Evolutionary conservation across 2,888 invertebrate species (phyloP).

Genomic region (Brachyopa scutellaris): DNA sequence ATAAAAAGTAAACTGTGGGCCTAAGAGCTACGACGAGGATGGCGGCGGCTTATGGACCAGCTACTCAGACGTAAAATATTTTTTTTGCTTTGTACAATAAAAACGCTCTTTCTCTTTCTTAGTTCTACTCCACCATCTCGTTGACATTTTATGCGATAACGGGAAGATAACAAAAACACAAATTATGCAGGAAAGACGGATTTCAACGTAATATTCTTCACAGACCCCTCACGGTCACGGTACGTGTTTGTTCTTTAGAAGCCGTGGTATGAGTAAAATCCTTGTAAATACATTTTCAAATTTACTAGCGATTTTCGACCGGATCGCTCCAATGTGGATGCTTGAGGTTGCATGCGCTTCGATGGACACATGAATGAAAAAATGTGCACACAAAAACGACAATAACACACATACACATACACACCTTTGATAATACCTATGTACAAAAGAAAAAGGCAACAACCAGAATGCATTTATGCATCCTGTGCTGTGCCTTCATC

Average conservation of each 20-base stretch:
- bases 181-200: neutral
- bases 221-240: neutral
- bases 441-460: neutral
- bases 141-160: slow-evolving; percentile 4
- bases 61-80: neutral
- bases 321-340: neutral
- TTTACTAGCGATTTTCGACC: neutral
- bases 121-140: neutral
- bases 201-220: neutral
- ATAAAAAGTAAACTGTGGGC: no score
- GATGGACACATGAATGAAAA: neutral
- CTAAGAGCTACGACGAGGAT: slow-evolving; percentile 19
- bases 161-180: neutral
- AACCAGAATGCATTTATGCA: slow-evolving; percentile 4
- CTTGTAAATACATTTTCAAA: neutral
- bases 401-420: slow-evolving; percentile 7
- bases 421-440: neutral
- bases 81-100: slow-evolving; percentile 9
- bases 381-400: neutral
- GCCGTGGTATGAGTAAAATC: neutral
- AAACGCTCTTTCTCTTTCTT: neutral
- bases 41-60: neutral
- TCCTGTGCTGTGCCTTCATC: neutral
- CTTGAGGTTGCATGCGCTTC: no score
- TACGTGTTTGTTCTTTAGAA: neutral